These are phyloP conservation scores for Hetaerina titia DNA, from an alignment of 2,888 invertebrate genomes.

Conservation along the genomic window DNA sequence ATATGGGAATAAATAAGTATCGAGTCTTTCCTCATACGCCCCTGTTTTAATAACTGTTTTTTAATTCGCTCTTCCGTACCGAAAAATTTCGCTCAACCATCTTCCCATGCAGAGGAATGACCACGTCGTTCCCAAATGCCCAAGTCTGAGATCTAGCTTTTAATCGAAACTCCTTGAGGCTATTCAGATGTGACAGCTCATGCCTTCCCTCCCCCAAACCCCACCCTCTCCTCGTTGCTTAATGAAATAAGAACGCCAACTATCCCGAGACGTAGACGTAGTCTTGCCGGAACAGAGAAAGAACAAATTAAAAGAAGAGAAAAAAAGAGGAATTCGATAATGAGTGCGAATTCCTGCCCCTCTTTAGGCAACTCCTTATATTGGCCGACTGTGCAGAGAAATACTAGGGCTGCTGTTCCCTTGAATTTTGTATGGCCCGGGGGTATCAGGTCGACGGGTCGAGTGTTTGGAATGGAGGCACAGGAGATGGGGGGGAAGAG, in stretches of 20 bases:
- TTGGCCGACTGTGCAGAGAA: background rate
- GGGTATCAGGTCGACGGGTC: background rate
- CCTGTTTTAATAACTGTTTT: background rate
- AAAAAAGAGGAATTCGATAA: slow-evolving; percentile 21
- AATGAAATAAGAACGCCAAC: slow-evolving; percentile 1
- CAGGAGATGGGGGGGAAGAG: too few relatives aligned
- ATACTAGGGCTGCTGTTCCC: background rate
- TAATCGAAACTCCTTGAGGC: slow-evolving; percentile 10
- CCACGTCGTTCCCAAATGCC: background rate
- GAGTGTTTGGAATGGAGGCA: background rate
- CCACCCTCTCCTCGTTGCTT: background rate
- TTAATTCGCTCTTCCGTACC: background rate
- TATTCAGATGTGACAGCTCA: background rate
- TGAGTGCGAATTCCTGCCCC: background rate
- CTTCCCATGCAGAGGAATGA: background rate
- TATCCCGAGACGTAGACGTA: background rate
- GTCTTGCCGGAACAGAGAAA: background rate
- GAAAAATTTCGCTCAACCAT: background rate
- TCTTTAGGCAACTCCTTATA: background rate
- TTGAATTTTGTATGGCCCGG: background rate
- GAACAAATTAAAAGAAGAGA: background rate
- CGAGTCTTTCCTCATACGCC: background rate
- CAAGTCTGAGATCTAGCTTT: background rate
- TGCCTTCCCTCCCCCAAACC: background rate
- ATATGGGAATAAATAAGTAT: too few relatives aligned